Percentiles rank a stretch among this genome's conserved stretches.
Conservation (phyloP, 2,888 invertebrate species). For the Chloroclystis v-ata region DNA sequence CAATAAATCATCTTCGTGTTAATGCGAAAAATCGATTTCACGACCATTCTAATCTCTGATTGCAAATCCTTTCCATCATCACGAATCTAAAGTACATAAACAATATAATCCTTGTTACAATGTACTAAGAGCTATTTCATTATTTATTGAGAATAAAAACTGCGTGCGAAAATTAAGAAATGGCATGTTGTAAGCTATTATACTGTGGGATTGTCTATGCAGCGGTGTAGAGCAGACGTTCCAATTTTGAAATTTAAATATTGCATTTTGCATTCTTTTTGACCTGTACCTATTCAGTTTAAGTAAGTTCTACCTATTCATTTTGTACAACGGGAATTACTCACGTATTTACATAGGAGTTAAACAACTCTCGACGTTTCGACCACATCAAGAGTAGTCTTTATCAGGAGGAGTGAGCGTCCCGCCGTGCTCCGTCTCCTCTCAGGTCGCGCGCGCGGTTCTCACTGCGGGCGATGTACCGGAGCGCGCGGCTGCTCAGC, state of each 20-base stretch:
- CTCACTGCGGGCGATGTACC: no score
- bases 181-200: slow-evolving; percentile 51
- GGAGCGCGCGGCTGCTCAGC: no score
- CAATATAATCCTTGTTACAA: slow-evolving; percentile 10
- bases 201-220: slow-evolving; percentile 47
- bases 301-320: no score
- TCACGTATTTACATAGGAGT: no score
- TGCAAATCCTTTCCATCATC: slow-evolving; percentile 22
- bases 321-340: no score
- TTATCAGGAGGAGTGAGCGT: no score
- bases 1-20: slow-evolving; percentile 9
- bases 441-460: no score
- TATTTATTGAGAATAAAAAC: slow-evolving; percentile 29
- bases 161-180: slow-evolving; percentile 66
- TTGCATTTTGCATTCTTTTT: slow-evolving; percentile 7
- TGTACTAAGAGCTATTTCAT: slow-evolving; percentile 16
- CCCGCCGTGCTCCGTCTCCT: no score
- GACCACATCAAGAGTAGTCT: no score
- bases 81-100: slow-evolving; percentile 8
- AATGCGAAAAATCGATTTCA: slow-evolving; percentile 15
- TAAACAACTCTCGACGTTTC: no score
- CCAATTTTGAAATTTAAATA: slow-evolving; percentile 51
- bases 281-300: neutral
- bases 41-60: slow-evolving; percentile 16
- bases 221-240: slow-evolving; percentile 35